phyloP scores from a whole-genome alignment of 2,113 vertebrate species.

The Galbula dea region DNA sequence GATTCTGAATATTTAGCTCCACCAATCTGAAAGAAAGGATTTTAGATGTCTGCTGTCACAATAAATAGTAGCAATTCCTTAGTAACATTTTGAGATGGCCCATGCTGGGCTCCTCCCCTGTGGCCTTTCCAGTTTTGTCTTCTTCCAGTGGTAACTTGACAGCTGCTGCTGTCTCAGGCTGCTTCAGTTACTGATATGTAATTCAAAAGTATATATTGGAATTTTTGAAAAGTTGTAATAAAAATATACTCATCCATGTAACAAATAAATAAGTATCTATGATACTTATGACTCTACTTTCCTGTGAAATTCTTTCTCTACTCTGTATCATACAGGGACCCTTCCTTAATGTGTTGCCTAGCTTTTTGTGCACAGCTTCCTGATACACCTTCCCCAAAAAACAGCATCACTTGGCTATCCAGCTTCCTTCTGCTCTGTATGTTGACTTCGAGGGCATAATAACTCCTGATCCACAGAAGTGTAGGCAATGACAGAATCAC shows the following conservation, averaged over 20 bases:
- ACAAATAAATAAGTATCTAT: not conserved
- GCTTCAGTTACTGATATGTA: not conserved
- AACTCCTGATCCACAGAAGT: not conserved
- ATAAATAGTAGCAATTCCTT: not conserved
- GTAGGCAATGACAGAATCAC: not conserved
- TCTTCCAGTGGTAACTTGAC: not conserved
- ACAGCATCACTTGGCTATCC: not conserved
- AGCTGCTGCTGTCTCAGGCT: not conserved
- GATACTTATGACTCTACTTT: not conserved
- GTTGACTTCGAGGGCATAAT: not conserved
- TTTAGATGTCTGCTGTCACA: not conserved
- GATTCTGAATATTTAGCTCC: not conserved
- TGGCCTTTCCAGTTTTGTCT: not conserved
- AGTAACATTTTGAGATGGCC: not conserved
- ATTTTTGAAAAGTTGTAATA: not conserved
- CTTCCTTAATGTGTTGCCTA: not conserved
- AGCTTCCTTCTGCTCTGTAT: not conserved
- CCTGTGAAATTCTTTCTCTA: not conserved
- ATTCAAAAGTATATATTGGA: not conserved
- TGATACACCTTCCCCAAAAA: not conserved
- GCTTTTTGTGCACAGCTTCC: not conserved
- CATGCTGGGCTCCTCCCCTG: not conserved
- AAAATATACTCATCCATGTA: not conserved
- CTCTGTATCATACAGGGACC: not conserved
- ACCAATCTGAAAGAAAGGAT: not conserved